Percentiles rank a stretch among this genome's conserved stretches.
These are phyloP conservation scores for Mallotus villosus DNA, from an alignment of 2,797 vertebrate genomes.

Conservation along the genomic window DNA sequence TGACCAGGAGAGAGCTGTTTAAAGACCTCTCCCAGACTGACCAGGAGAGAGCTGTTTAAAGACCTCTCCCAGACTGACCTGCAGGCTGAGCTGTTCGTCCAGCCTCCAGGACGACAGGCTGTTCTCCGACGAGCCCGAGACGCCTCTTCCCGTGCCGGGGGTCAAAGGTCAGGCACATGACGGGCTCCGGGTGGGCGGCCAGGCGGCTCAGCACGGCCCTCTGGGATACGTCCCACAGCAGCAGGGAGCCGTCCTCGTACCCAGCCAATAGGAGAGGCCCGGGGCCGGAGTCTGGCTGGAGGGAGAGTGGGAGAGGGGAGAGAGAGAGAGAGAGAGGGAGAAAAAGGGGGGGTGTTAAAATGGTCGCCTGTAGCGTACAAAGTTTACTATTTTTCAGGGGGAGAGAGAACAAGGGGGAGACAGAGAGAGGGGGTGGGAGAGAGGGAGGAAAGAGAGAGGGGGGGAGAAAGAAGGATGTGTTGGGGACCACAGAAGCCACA, in stretches of 20 bases:
- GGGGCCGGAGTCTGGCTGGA: slow-evolving; percentile 72
- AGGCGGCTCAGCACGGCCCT: slow-evolving; percentile 76
- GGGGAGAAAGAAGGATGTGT: slow-evolving; percentile 32
- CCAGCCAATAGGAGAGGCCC: slow-evolving; percentile 86
- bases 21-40: slow-evolving; percentile 32
- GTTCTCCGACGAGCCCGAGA: slow-evolving; percentile 91
- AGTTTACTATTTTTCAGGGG: not conserved
- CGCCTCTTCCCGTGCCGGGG: slow-evolving; percentile 76
- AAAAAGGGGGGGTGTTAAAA: not conserved
- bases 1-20: slow-evolving; percentile 86
- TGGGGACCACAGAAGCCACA: slow-evolving; percentile 41
- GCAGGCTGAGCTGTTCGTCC: slow-evolving; percentile 84
- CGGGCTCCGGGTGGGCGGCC: slow-evolving; percentile 83
- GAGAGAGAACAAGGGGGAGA: slow-evolving; percentile 1
- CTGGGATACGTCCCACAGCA: slow-evolving; percentile 87
- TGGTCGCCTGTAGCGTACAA: not conserved
- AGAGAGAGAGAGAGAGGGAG: not conserved
- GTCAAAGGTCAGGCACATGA: slow-evolving; percentile 96
- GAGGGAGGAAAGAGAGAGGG: not conserved
- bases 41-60: slow-evolving; percentile 1
- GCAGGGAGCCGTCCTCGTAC: slow-evolving; percentile 91
- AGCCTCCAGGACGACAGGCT: slow-evolving; percentile 85
- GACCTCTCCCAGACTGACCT: slow-evolving; percentile 81
- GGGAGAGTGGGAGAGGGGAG: slow-evolving; percentile 31
- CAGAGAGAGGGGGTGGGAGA: not conserved